These are phyloP conservation scores for Neofelis nebulosa DNA, from an alignment of 2,113 vertebrate genomes.

Conservation along the genomic window DNA sequence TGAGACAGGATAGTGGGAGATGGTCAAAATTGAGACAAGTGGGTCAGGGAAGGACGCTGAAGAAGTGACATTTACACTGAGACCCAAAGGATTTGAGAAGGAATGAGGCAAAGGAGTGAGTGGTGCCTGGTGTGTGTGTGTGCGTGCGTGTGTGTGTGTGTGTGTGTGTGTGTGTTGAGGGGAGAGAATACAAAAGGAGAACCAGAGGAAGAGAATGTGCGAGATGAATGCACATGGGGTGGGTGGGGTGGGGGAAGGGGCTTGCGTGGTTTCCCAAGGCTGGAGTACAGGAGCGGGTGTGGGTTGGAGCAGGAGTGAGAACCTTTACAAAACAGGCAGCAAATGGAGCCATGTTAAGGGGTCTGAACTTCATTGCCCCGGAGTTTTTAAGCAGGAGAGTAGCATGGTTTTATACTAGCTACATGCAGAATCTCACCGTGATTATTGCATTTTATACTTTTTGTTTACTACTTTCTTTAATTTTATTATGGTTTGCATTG, in stretches of 20 bases:
- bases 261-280: not conserved
- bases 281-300: not conserved
- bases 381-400: not conserved
- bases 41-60: not conserved
- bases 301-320: not conserved
- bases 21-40: fast-evolving
- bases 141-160: not conserved
- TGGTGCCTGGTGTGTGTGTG: not conserved
- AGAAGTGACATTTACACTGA: not conserved
- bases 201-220: not conserved
- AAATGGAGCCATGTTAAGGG: not conserved
- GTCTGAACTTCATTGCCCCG: not conserved
- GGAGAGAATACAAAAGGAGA: not conserved
- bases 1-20: not conserved
- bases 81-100: not conserved
- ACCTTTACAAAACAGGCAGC: not conserved
- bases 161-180: not conserved
- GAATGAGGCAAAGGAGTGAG: not conserved
- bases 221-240: not conserved
- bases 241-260: not conserved
- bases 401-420: not conserved
- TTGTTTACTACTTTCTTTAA: not conserved
- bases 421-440: not conserved
- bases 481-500: not conserved
- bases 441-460: not conserved